Evolutionary conservation across 2,113 vertebrate genomes (phyloP).

Genomic region (Mandrillus leucophaeus): DNA sequence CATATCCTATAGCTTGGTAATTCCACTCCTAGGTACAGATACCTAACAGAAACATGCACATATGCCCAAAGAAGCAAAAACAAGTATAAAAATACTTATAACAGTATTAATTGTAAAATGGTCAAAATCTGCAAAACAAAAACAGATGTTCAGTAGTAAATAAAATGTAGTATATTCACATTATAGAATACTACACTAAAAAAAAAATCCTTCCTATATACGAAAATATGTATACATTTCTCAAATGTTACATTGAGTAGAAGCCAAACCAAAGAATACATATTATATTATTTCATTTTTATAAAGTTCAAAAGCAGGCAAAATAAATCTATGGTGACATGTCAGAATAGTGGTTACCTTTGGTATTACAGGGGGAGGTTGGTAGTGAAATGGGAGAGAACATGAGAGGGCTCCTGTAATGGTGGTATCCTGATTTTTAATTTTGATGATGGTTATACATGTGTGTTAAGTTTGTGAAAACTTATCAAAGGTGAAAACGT

Average conservation of each 20-base stretch:
- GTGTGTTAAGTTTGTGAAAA: neutral
- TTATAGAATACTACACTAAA: neutral
- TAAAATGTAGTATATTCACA: neutral
- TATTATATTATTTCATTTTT: neutral
- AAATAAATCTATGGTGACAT: neutral
- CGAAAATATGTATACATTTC: neutral
- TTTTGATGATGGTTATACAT: neutral
- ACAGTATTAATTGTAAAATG: neutral
- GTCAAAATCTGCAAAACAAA: neutral
- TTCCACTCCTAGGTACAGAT: neutral
- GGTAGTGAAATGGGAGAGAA: neutral
- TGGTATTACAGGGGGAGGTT: neutral
- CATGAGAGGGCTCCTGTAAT: neutral
- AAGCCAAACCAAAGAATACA: neutral
- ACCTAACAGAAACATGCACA: neutral
- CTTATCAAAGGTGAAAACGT: neutral
- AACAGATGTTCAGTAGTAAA: neutral
- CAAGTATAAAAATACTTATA: neutral
- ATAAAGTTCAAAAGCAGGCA: neutral
- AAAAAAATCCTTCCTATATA: neutral
- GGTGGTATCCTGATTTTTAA: neutral
- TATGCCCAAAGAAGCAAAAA: neutral
- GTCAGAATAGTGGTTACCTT: neutral
- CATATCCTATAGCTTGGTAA: neutral
- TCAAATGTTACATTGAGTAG: neutral